Evolutionary conservation across 2,888 invertebrate species (phyloP).

Genomic region (Ophioninae sp.): DNA sequence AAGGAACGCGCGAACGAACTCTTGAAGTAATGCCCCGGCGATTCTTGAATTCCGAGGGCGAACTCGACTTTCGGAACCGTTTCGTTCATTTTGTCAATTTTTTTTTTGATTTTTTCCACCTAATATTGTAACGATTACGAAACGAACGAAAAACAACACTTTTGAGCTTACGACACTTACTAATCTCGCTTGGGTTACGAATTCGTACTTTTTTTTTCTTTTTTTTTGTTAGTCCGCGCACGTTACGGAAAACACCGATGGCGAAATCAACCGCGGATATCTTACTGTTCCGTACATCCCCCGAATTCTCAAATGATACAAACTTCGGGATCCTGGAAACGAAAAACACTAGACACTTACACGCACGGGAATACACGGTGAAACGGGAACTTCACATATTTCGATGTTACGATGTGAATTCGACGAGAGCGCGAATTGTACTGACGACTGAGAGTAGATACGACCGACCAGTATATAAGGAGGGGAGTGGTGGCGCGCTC

Average conservation of each 20-base stretch:
- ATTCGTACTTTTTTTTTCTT: conserved; percentile 57
- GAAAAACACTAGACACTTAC: conserved; percentile 1
- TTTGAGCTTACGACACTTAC: too few relatives aligned
- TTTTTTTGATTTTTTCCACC: neutral
- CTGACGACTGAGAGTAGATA: conserved; percentile 42
- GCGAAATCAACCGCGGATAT: neutral
- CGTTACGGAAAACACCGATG: neutral
- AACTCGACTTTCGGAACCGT: conserved; percentile 73
- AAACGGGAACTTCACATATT: conserved; percentile 4
- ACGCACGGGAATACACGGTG: neutral
- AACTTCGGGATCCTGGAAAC: neutral
- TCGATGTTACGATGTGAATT: conserved; percentile 57
- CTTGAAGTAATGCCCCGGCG: conserved; percentile 82
- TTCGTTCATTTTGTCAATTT: conserved; percentile 66
- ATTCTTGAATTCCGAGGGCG: conserved; percentile 76
- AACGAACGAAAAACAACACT: too few relatives aligned
- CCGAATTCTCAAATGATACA: neutral
- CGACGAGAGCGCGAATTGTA: conserved; percentile 48
- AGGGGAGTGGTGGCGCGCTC: conserved; percentile 9
- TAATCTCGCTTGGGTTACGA: too few relatives aligned
- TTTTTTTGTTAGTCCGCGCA: neutral
- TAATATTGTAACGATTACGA: too few relatives aligned
- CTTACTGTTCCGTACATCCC: neutral
- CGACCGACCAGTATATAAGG: neutral
- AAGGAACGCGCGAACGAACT: conserved; percentile 83